Evolutionary conservation across 2,888 invertebrate species (phyloP), one percentile per base, ranked within the genome.

Genomic region (Phalangium opilio): DNA sequence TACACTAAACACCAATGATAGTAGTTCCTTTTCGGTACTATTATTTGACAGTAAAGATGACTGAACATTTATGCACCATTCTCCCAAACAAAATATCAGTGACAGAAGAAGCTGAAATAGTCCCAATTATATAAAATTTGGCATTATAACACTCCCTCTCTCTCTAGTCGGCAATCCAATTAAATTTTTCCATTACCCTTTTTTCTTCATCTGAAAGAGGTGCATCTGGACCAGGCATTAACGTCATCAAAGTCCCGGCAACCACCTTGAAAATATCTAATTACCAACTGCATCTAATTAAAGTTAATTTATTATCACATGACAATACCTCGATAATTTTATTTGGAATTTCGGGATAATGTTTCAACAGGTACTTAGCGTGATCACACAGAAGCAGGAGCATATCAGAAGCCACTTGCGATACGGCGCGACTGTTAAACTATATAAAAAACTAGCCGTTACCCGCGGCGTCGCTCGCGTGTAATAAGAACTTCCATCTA

Each of bases 11-110:
- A 57, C 55, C 27, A 49, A 48, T 18, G 51, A 40, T 27, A 57
- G 27, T 27, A 27, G 8, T 27, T 27, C 27, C 8, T 27, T 27
- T 27, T 27, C 27, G 5, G 27, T 8, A 27, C 27, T 27, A 27
- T 49, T 49, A 21, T 55, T 45, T n/a, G 44, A 20, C 17, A 33
- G 38, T 12, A 43, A 41, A 34, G 52, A 47, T 4, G 50, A 45
- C n/a, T 73, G 73, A 49, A 91, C 75, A 42, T 80, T 75, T 76
- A 93, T 87, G 47, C 89, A 89, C 79, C 90, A 91, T 68, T 93
- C 91, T 0, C 89, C 87, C 51, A 95, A 71, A 63, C 89, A 86
- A 47, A 91, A 76, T 60, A 93, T 74, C 57, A 91, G 71, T 0
- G 87, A 82, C 27, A 83, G 79, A 12, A 83, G 75, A 47, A 87